These are phyloP conservation scores for Silurus meridionalis DNA, from an alignment of 2,113 vertebrate genomes.

Conservation along the genomic window DNA sequence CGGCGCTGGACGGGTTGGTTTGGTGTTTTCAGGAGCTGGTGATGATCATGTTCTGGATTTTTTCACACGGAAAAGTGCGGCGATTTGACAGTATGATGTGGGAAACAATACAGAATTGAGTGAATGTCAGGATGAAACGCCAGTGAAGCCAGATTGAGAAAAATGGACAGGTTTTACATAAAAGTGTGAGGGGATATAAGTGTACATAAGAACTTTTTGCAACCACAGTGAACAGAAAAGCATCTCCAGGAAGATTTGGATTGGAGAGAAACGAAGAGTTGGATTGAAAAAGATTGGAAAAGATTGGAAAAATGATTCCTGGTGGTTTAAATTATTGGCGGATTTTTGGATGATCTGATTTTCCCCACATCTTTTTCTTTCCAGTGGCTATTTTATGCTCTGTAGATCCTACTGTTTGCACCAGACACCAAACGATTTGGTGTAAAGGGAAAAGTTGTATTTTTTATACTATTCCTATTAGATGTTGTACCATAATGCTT, in stretches of 20 bases:
- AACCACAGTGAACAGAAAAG: neutral
- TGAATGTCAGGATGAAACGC: too few relatives aligned
- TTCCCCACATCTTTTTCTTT: too few relatives aligned
- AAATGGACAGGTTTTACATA: neutral
- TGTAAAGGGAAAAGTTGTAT: neutral
- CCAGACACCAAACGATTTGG: neutral
- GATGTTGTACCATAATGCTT: neutral
- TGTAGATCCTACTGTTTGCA: neutral
- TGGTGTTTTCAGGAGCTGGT: neutral
- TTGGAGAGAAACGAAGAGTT: neutral
- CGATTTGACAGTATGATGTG: neutral
- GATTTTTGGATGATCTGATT: too few relatives aligned
- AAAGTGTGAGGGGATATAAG: neutral
- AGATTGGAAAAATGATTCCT: neutral
- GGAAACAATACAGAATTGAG: neutral
- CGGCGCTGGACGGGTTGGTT: neutral
- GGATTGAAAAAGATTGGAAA: too few relatives aligned
- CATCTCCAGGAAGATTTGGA: neutral
- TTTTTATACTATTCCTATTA: neutral
- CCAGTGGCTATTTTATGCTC: too few relatives aligned
- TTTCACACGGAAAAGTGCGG: neutral
- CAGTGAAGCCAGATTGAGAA: too few relatives aligned
- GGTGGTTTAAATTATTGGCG: neutral
- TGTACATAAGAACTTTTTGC: neutral
- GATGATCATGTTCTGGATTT: neutral